Evolutionary conservation across 2,888 invertebrate genomes (phyloP), one percentile per base, ranked within the genome.

Genomic region (Gymnoscelis rufifasciata): DNA sequence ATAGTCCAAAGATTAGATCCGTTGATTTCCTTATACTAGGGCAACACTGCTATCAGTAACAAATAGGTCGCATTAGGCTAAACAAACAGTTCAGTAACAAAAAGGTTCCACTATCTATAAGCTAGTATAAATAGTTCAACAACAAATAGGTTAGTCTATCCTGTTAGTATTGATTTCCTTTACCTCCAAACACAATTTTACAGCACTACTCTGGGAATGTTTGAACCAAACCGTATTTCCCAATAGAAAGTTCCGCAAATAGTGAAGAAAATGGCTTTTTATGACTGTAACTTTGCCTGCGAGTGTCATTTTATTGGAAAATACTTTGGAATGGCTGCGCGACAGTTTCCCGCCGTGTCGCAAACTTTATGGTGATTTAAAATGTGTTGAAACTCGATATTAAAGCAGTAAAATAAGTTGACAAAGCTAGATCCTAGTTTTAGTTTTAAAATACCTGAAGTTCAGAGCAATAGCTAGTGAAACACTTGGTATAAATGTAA

Each of bases 191-290:
- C 35, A 45, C 35, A 38, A 47, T 44, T 43, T 44, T 44, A 51
- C 40, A 47, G 24, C 43, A 41, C 52, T 45, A 52, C 43, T 42
- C 26, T 31, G 45, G 28, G 47, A 60, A 56, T 59, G 56, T 60
- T 64, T 60, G 64, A 60, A 61, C 47, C 49, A 42, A 50, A 44
- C 54, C 52, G 57, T 64, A 64, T 73, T 64, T 66, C 57, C 62
- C 64, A 58, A 54, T 43, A 61, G 62, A 64, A 50, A 52, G 46
- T 61, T 66, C 64, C 57, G 57, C 56, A 54, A 62, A 53, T 59
- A 46, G 64, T 60, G 64, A 57, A 62, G 65, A 68, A 71, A 68
- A 67, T 71, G 57, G 58, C 67, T 64, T 74, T 74, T 72, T 71
- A 63, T 60, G 59, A 64, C 63, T 56, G 48, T 42, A 71, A 74